A percentile compares a stretch with the other conserved stretches of the same genome.
These are phyloP conservation scores for Oscheius sp. DNA, from an alignment of 2,888 invertebrate species.

Conservation along the genomic window DNA sequence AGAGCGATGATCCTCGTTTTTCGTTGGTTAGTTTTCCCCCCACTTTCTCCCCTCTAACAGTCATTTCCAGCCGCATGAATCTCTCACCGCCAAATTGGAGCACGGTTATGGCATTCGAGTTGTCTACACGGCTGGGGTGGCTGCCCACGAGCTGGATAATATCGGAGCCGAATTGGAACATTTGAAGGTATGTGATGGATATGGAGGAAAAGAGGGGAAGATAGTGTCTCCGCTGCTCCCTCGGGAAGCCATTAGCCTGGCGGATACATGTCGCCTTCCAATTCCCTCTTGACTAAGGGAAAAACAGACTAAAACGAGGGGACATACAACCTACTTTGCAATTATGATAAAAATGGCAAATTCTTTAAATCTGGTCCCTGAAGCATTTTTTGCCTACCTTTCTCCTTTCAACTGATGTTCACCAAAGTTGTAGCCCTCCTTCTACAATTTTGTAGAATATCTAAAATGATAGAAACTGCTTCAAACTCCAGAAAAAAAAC, in stretches of 20 bases:
- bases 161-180: slow-evolving; percentile 61
- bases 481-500: too few species aligned
- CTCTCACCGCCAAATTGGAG: slow-evolving; percentile 65
- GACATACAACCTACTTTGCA: too few species aligned
- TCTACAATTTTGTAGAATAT: too few species aligned
- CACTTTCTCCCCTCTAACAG: too few species aligned
- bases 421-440: too few species aligned
- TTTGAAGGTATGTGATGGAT: slow-evolving; percentile 54
- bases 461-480: too few species aligned
- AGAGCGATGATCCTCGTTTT: slow-evolving; percentile 87
- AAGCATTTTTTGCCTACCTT: too few species aligned
- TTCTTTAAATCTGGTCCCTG: too few species aligned
- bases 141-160: slow-evolving; percentile 60
- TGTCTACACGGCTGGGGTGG: slow-evolving; percentile 66
- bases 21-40: slow-evolving; percentile 77
- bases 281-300: neutral
- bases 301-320: neutral
- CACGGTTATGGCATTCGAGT: slow-evolving; percentile 59
- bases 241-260: slow-evolving; percentile 22
- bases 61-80: slow-evolving; percentile 67
- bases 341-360: too few species aligned
- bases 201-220: slow-evolving; percentile 3
- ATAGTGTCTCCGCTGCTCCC: slow-evolving; percentile 21
- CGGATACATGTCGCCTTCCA: slow-evolving; percentile 23
- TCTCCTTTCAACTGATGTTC: too few species aligned